Evolutionary conservation across 2,113 vertebrate species (phyloP), one percentile per base, ranked within the genome.

Genomic region (Chlorodrepanis virens): DNA sequence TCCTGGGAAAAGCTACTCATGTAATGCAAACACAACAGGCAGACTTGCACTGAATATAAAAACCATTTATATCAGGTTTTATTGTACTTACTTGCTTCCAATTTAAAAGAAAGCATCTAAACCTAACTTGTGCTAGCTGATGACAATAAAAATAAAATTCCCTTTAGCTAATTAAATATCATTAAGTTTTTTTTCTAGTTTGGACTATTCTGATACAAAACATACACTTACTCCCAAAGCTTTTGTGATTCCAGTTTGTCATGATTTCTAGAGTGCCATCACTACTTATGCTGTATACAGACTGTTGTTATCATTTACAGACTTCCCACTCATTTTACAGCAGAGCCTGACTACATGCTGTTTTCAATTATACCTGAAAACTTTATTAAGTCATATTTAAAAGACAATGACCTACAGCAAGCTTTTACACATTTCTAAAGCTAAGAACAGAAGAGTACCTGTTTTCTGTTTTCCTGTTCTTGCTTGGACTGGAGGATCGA

Each of bases 401-500:
- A 68, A 68, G 6, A 57, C 47, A 33, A 28, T 7, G 15, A 49
- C 28, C 47, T 37, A 19, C 18, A 49, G 6, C 9, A 59, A 84
- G 47, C 10, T 56, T 56, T 52, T 11, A 67, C 6, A 75, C 16
- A 21, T 67, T 89, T 63, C 67, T 49, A 2, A 53, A 76, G 52
- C 12, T 59, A 59, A 5, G 76, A 76, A 28, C 28, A 37, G 52
- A 49, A 56, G 35, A 37, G 82, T 96, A 99, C 99, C 99, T 98
- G 85, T 99, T 99, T 75, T 99, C 99, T 35, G 97, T 89, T 94
- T 98, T 99, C 94, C 98, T 99, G 97, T 96, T 98, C 94, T 99
- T 99, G 96, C 97, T 98, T 20, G 98, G 98, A 77, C 98, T 99
- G 63, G 95, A 95, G 21, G 99, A 99, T 28, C 98, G 97, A 59